Conservation (phyloP, 2,797 vertebrate species). For the Chromis chromis region DNA sequence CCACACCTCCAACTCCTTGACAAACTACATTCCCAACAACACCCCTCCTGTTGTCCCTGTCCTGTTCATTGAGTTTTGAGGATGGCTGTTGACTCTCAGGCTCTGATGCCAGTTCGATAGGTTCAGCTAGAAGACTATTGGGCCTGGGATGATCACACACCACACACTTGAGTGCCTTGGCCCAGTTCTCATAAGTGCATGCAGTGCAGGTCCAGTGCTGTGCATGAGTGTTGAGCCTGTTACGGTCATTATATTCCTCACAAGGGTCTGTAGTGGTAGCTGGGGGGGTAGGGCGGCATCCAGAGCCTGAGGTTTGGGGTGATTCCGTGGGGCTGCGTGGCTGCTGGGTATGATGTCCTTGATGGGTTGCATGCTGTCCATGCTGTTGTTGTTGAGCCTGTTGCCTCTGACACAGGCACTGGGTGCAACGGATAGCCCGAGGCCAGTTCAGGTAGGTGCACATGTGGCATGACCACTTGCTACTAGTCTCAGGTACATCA, state of each 20-base stretch:
- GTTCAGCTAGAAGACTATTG: constrained; percentile 89
- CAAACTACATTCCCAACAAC: constrained; percentile 61
- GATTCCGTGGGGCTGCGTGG: constrained; percentile 94
- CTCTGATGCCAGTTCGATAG: constrained; percentile 89
- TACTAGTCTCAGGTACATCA: constrained; percentile 89
- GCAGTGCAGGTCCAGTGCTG: constrained; percentile 96
- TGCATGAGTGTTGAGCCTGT: constrained; percentile 92
- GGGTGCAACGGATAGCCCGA: constrained; percentile 97
- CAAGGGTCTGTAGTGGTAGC: constrained; percentile 89
- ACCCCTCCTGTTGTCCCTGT: constrained; percentile 80
- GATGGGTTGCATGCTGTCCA: constrained; percentile 70
- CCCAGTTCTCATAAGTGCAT: constrained; percentile 98
- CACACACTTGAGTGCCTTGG: constrained; percentile 93
- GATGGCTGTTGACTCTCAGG: constrained; percentile 72
- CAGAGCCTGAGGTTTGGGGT: constrained; percentile 95
- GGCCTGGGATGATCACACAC: constrained; percentile 96
- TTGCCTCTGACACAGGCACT: constrained; percentile 95
- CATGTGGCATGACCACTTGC: constrained; percentile 99
- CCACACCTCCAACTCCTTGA: constrained; percentile 70
- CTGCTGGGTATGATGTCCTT: constrained; percentile 74
- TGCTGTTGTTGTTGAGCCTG: constrained; percentile 79
- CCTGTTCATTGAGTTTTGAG: constrained; percentile 93
- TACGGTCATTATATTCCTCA: constrained; percentile 98
- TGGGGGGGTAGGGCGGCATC: constrained; percentile 85
- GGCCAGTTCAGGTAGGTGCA: constrained; percentile 99